Evolutionary conservation across 2,888 invertebrate genomes (phyloP).

Genomic region (Therioaphis trifolii): DNA sequence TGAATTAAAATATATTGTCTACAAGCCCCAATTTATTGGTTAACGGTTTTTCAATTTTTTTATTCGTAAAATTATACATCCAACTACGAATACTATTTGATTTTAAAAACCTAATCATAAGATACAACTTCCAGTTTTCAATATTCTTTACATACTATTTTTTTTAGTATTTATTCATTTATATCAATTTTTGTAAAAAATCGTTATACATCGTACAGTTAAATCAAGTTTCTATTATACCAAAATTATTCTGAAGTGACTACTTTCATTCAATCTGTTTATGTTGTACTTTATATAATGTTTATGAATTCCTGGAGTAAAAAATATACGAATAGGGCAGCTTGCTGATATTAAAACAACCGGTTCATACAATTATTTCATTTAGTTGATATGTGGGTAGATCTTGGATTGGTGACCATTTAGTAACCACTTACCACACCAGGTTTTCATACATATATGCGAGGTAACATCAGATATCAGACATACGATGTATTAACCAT

Average conservation of each 20-base stretch:
- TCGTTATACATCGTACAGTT: no score
- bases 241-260: background rate
- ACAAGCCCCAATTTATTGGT: no score
- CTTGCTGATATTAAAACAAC: background rate
- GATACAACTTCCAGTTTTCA: background rate
- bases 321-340: background rate
- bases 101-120: background rate
- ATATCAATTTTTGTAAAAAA: background rate
- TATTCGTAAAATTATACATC: no score
- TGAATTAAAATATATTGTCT: no score
- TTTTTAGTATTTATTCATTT: constrained; percentile 5
- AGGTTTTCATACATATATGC: background rate
- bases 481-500: background rate
- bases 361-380: background rate
- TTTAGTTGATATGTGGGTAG: constrained; percentile 19
- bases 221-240: background rate
- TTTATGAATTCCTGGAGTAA: background rate
- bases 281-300: background rate
- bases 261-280: constrained; percentile 7
- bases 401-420: constrained; percentile 10
- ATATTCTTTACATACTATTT: background rate
- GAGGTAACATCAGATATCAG: background rate
- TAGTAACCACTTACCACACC: background rate
- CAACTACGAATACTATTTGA: background rate
- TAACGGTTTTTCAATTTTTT: no score